A percentile compares a stretch with the other conserved stretches of the same genome.
Conservation (phyloP, 2,113 vertebrate species). For the Micronisus gabar region DNA sequence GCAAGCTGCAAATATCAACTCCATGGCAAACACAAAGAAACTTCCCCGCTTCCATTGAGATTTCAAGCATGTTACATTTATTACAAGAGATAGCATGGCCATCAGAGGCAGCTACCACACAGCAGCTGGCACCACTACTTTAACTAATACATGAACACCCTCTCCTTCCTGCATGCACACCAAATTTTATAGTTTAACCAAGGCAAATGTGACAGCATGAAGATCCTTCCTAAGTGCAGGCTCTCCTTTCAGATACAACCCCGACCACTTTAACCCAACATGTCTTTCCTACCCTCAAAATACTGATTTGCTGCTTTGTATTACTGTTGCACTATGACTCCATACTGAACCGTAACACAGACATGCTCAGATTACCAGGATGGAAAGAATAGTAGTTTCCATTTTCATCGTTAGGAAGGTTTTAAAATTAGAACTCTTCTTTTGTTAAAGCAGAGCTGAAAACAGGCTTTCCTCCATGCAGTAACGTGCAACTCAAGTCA, state of each 20-base stretch:
- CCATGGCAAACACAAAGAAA: neutral
- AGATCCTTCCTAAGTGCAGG: neutral
- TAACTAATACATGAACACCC: neutral
- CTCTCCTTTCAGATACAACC: neutral
- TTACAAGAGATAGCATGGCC: neutral
- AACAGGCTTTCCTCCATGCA: neutral
- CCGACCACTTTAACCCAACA: neutral
- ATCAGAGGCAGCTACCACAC: neutral
- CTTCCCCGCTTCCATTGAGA: neutral
- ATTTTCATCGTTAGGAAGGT: neutral
- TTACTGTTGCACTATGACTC: neutral
- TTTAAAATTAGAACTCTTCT: neutral
- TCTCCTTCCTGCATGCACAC: neutral
- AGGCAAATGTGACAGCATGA: neutral
- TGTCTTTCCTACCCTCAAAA: neutral
- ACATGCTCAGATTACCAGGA: neutral
- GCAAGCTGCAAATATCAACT: neutral
- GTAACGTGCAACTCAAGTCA: neutral
- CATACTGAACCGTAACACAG: neutral
- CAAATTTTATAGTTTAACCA: neutral
- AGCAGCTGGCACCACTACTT: neutral
- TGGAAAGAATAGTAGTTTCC: neutral
- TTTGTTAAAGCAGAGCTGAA: neutral
- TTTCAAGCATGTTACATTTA: neutral
- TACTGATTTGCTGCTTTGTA: neutral